Evolutionary conservation across 2,888 invertebrate genomes (phyloP).

Genomic region (Lampropteryx suffumata): DNA sequence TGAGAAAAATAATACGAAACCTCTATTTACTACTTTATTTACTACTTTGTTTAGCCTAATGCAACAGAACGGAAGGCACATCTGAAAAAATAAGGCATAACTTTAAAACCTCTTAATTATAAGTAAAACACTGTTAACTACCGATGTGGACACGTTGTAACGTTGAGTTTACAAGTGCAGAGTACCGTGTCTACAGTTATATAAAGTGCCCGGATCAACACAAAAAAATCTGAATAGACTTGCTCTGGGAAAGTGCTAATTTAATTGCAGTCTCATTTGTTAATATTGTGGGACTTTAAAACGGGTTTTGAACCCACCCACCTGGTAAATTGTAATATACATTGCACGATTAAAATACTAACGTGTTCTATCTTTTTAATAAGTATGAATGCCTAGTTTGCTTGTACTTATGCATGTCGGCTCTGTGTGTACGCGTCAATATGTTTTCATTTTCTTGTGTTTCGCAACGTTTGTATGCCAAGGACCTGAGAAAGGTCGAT

Average conservation of each 20-base stretch:
- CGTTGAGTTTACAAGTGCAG: conserved; percentile 15
- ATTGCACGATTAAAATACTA: not conserved
- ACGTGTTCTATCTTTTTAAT: no score
- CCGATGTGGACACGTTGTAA: conserved; percentile 3
- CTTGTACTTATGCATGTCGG: conserved; percentile 28
- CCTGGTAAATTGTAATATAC: conserved; percentile 5
- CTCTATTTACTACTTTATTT: no score
- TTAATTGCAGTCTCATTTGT: conserved; percentile 13
- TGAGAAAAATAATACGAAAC: no score
- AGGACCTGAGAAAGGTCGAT: conserved; percentile 74
- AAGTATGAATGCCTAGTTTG: not conserved
- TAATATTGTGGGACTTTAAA: conserved; percentile 1
- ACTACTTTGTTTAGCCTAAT: no score
- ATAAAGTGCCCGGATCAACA: conserved; percentile 10
- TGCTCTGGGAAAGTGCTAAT: conserved; percentile 17
- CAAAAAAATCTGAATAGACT: conserved; percentile 1
- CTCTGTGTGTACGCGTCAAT: conserved; percentile 44
- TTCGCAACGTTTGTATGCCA: conserved; percentile 70
- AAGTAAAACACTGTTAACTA: conserved; percentile 8
- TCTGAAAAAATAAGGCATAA: no score
- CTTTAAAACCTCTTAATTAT: conserved; percentile 13
- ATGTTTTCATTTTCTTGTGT: conserved; percentile 62
- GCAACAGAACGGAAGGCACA: no score
- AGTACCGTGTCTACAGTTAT: conserved; percentile 16
- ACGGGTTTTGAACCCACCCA: conserved; percentile 2